Base-by-base conservation (phyloP, 1,140 invertebrate species). In the Neodiprion virginianus region DNA sequence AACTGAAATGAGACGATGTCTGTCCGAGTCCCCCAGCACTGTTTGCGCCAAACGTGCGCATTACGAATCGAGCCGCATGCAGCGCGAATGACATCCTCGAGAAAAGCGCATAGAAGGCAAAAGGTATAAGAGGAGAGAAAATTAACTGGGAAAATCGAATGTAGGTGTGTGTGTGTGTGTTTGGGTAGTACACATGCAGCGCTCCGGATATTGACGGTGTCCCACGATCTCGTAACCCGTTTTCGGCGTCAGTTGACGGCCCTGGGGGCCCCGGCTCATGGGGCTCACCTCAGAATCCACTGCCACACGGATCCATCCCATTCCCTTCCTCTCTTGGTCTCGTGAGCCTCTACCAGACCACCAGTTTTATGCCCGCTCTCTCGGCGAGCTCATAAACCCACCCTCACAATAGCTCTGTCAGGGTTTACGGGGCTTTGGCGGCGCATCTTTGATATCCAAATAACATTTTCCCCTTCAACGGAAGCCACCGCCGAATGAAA, bases 401-500 rank as follows among this genome's bases (percentile, higher is more conserved):
- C 74, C 72, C 71, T 66, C 71, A 79, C 79, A 74, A 79, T 78
- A n/a, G 67, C 48, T 74, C 48, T 67, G 71, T 76, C 73, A 67
- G 40, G 67, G 48, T 77, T 80, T 79, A 71, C 53, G 77, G 75
- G 75, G 72, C 61, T 74, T 79, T 71, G 17, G 49, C 74, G 47
- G 70, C 77, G 77, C 81, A 78, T 83, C 81, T 80, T 83, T 84
- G 77, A 80, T 79, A 82, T 76, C 78, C 77, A 82, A 82, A 83
- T 83, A 80, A 80, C 77, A 78, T 81, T 84, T 81, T 77, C 77
- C 80, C 78, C 80, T 79, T 82, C 79, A 71, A 73, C 79, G 79
- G 71, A 75, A 79, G 72, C 80, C 76, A 71, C 75, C 79, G 75
- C 28, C 67, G 67, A 69, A 69, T 77, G 81, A 83, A 80, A 80